Evolutionary conservation across 2,797 vertebrate genomes (phyloP).

Genomic region (Poecilia picta): DNA sequence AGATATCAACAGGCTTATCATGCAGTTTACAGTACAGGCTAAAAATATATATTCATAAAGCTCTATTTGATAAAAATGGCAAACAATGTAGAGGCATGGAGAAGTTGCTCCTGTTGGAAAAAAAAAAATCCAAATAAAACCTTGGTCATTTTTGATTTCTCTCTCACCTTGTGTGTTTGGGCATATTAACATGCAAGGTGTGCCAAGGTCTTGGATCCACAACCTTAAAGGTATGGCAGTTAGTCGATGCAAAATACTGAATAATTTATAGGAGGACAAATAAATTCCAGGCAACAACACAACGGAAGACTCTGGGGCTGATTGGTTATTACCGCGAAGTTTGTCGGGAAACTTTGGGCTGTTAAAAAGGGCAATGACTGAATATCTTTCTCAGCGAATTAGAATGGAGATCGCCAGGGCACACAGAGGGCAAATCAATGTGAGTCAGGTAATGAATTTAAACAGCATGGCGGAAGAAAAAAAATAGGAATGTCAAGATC

Average conservation of each 20-base stretch:
- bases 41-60: slow-evolving; percentile 15
- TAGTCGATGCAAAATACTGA: slow-evolving; percentile 87
- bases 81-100: slow-evolving; percentile 17
- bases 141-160: slow-evolving; percentile 56
- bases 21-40: slow-evolving; percentile 12
- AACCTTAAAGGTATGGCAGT: slow-evolving; percentile 85
- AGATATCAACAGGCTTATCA: slow-evolving; percentile 49
- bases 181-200: slow-evolving; percentile 82
- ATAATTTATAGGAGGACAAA: slow-evolving; percentile 85
- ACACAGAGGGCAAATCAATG: slow-evolving; percentile 66
- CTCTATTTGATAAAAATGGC: slow-evolving; percentile 5
- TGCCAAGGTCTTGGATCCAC: slow-evolving; percentile 76
- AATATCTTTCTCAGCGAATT: slow-evolving; percentile 76
- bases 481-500: slow-evolving; percentile 49
- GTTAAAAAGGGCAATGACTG: slow-evolving; percentile 77
- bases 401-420: slow-evolving; percentile 54
- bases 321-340: slow-evolving; percentile 79
- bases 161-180: slow-evolving; percentile 65
- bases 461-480: slow-evolving; percentile 32
- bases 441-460: slow-evolving; percentile 50
- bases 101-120: slow-evolving; percentile 22
- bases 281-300: slow-evolving; percentile 82
- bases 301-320: slow-evolving; percentile 69
- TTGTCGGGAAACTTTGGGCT: slow-evolving; percentile 77
- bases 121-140: slow-evolving; percentile 23